Evolutionary conservation across 2,888 invertebrate species (phyloP).

Genomic region (Eurytoma californica): DNA sequence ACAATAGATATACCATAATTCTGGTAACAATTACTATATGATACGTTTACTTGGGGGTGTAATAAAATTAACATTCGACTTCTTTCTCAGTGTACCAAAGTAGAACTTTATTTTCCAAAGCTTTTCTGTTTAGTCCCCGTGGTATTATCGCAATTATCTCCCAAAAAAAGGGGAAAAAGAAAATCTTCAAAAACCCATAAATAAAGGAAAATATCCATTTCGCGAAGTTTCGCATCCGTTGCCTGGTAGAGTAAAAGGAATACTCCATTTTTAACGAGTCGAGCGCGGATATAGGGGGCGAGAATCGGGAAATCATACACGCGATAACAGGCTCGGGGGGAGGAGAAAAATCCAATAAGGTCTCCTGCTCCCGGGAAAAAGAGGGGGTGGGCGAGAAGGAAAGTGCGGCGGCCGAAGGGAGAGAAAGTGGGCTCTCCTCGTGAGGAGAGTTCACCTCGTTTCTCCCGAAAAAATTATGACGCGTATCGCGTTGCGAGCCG

Average conservation of each 20-base stretch:
- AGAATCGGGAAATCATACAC: conserved; percentile 34
- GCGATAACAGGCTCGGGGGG: conserved; percentile 11
- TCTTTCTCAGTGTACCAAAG: too few species aligned
- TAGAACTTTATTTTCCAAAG: too few species aligned
- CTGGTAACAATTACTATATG: too few species aligned
- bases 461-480: conserved; percentile 39
- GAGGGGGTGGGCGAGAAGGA: neutral
- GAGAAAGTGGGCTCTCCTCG: conserved; percentile 13
- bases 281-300: conserved; percentile 7
- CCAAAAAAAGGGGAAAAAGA: too few species aligned
- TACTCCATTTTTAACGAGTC: conserved; percentile 26
- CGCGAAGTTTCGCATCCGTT: too few species aligned
- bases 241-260: neutral
- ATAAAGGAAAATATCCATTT: too few species aligned
- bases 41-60: too few species aligned
- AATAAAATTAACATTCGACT: too few species aligned
- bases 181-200: too few species aligned
- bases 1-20: too few species aligned
- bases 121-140: too few species aligned
- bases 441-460: conserved; percentile 39
- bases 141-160: too few species aligned
- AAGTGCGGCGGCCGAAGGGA: conserved; percentile 10
- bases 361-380: conserved; percentile 4
- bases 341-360: conserved; percentile 34
- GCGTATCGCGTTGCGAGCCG: neutral